Evolutionary conservation across 1,140 invertebrate genomes (phyloP), one percentile per base, ranked within the genome.

Genomic region (Yoshiicerus persimilis): DNA sequence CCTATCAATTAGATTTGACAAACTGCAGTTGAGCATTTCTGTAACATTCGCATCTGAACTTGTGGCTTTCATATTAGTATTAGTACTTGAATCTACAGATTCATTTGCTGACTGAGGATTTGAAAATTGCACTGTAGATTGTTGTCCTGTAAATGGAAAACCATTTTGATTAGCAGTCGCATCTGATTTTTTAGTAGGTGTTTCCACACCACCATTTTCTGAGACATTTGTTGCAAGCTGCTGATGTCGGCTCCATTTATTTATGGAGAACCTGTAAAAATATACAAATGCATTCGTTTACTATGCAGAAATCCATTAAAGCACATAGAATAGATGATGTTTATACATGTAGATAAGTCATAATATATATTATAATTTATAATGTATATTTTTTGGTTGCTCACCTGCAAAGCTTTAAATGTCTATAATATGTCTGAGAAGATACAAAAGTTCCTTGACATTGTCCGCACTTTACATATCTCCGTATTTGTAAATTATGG

Each of bases 381-480:
- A n/a, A n/a, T n/a, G n/a, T n/a, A n/a, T n/a, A n/a, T n/a, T n/a
- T n/a, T n/a, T n/a, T n/a, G 3, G 1, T 32, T 11, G 11, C 36
- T 39, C 20, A 85, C 84, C 27, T 86, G 84, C 84, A 86, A 86
- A 64, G 36, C 23, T 64, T 86, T 34, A 56, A n/a, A 36, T 86
- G 84, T 34, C 34, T 34, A n/a, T 86, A 38, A 64, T 62, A 86
- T 16, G 27, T 32, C 4, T 36, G 25, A 1, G 62, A 20, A 3
- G 84, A 86, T n/a, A 62, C 23, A 34, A 86, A 86, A 4, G 84
- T 32, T 34, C 8, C 41, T 30, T 64, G 23, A 66, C 84, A 86
- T 13, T 64, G 34, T 25, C n/a, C 32, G 32, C 84, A 86, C 66
- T 86, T 86, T 10, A 64, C 56, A 36, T 56, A 86, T 34, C 38